Evolutionary conservation across 2,888 invertebrate species (phyloP).

Genomic region (Dastarcus helophoroides): DNA sequence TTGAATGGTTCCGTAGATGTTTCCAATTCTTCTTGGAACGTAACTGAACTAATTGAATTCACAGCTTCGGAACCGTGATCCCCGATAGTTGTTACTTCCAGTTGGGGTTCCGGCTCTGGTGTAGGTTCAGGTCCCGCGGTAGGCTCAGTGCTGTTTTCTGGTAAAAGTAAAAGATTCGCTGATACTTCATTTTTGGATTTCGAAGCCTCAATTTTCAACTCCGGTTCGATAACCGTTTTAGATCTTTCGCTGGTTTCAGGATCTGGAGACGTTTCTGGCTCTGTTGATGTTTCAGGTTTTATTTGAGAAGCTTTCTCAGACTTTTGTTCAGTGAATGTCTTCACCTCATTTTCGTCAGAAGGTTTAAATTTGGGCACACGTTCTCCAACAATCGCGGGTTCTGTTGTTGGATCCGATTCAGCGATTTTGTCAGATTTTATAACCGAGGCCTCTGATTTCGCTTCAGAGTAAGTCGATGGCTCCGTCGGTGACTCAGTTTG

Average conservation of each 20-base stretch:
- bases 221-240: background rate
- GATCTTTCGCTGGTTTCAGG: conserved; percentile 19
- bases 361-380: conserved; percentile 13
- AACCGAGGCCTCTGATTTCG: conserved; percentile 14
- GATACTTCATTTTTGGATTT: background rate
- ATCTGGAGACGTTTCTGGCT: conserved; percentile 11
- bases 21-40: too few species aligned
- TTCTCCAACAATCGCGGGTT: conserved; percentile 16
- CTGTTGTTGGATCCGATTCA: conserved; percentile 11
- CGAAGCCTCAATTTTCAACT: conserved; percentile 16
- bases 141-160: background rate
- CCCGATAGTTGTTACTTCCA: conserved; percentile 15
- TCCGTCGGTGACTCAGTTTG: conserved; percentile 23
- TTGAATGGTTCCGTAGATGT: too few species aligned
- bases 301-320: conserved; percentile 3
- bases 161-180: background rate
- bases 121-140: conserved; percentile 21
- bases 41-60: too few species aligned
- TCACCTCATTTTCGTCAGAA: conserved; percentile 10
- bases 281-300: conserved; percentile 5
- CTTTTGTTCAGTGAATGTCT: conserved; percentile 4
- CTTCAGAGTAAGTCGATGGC: too few species aligned
- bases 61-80: too few species aligned
- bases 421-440: conserved; percentile 9
- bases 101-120: conserved; percentile 13